Evolutionary conservation across 2,113 vertebrate species (phyloP).

Genomic region (Falcunculus frontatus): DNA sequence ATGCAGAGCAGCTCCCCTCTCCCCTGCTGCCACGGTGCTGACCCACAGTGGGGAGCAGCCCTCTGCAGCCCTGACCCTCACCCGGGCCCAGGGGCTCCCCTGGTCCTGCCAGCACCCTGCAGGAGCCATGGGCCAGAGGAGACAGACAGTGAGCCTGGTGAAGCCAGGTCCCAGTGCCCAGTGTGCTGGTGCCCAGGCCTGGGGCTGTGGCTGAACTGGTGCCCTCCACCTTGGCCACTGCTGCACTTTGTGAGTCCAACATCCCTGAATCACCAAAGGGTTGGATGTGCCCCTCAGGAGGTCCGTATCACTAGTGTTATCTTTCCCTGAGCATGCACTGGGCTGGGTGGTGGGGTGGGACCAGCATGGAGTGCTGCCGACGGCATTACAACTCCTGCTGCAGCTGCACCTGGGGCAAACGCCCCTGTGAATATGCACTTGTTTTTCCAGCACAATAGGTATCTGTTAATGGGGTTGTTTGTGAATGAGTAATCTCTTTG

Average conservation of each 20-base stretch:
- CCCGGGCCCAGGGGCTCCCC: neutral
- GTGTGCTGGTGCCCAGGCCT: accelerated
- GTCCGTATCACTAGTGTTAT: accelerated
- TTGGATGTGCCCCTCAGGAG: neutral
- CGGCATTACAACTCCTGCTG: neutral
- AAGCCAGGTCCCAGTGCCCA: accelerated
- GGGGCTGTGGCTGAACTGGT: neutral
- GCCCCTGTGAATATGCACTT: accelerated
- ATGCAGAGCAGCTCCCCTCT: accelerated
- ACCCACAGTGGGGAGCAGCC: accelerated
- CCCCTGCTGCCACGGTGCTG: accelerated
- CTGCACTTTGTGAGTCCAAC: accelerated
- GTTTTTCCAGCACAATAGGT: neutral
- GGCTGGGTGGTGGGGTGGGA: neutral
- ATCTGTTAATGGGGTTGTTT: neutral
- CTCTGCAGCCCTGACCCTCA: accelerated
- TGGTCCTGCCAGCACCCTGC: neutral
- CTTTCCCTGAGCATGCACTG: neutral
- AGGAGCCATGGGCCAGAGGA: accelerated
- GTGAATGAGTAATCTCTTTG: neutral
- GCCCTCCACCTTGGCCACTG: neutral
- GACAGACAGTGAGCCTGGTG: neutral
- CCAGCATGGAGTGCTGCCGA: accelerated
- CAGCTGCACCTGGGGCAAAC: neutral
- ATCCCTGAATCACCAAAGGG: neutral